These are phyloP conservation scores for Oreonectes daqikongensis DNA, from an alignment of 2,797 vertebrate species.

Conservation along the genomic window DNA sequence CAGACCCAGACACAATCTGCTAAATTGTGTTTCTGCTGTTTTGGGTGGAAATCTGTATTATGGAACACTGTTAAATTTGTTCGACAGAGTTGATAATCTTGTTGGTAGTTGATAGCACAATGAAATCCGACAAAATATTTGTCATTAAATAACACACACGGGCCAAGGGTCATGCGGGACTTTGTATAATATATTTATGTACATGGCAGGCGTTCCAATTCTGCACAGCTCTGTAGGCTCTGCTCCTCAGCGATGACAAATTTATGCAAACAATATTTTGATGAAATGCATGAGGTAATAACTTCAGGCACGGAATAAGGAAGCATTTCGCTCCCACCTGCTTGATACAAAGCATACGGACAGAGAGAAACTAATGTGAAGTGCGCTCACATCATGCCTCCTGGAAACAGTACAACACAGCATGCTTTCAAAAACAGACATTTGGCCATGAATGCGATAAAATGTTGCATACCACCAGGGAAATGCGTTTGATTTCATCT, in stretches of 20 bases:
- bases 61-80: not conserved
- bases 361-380: slow-evolving; percentile 28
- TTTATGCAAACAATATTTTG: slow-evolving; percentile 19
- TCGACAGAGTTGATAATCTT: too few relatives aligned
- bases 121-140: not conserved
- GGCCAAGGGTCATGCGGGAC: not conserved
- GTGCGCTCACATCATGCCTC: slow-evolving; percentile 22
- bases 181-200: too few relatives aligned
- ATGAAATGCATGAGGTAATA: slow-evolving; percentile 31
- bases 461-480: not conserved
- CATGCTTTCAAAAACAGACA: slow-evolving; percentile 4
- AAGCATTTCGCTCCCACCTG: slow-evolving; percentile 1
- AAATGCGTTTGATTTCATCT: slow-evolving; percentile 16
- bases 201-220: not conserved
- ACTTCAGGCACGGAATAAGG: slow-evolving; percentile 13
- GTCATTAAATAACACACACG: not conserved
- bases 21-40: not conserved
- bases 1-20: not conserved
- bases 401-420: not conserved
- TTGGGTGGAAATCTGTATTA: not conserved
- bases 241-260: slow-evolving; percentile 4
- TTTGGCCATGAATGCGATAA: slow-evolving; percentile 28
- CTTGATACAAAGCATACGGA: slow-evolving; percentile 1
- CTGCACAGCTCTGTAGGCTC: not conserved
- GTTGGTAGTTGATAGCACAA: not conserved